Evolutionary conservation across 1,140 invertebrate species (phyloP).

Genomic region (Pogonomyrmex barbatus): DNA sequence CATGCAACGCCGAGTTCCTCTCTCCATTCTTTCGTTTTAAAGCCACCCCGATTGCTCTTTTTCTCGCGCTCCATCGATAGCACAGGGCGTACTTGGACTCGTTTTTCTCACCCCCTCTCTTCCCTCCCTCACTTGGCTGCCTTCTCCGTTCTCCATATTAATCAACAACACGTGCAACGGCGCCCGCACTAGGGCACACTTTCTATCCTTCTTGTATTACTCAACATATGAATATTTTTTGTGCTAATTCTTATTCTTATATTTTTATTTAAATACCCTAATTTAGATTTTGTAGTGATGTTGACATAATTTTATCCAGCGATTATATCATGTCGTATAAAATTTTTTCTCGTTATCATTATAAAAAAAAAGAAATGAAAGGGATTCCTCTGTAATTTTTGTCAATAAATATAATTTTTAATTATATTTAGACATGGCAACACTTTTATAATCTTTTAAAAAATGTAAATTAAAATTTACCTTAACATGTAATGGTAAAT

Average conservation of each 20-base stretch:
- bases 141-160: constrained; percentile 50
- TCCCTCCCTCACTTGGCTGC: not conserved
- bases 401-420: not conserved
- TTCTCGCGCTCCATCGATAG: constrained; percentile 49
- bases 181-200: not conserved
- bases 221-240: not conserved
- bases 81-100: constrained; percentile 12
- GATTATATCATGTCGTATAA: not conserved
- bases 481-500: not conserved
- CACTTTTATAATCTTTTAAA: not conserved
- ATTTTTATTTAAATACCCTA: not conserved
- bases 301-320: not conserved
- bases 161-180: constrained; percentile 54
- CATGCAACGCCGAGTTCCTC: constrained; percentile 1
- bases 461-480: constrained; percentile 2
- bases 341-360: not conserved
- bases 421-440: not conserved
- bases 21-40: constrained; percentile 45
- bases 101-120: constrained; percentile 10
- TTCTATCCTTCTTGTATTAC: not conserved
- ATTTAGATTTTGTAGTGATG: not conserved
- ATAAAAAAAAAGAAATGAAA: not conserved
- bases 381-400: not conserved
- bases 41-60: constrained; percentile 49
- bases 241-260: not conserved